Percentiles rank a stretch among this genome's conserved stretches.
phyloP scores from a whole-genome alignment of 2,888 invertebrate species.

The Teleogryllus oceanicus region DNA sequence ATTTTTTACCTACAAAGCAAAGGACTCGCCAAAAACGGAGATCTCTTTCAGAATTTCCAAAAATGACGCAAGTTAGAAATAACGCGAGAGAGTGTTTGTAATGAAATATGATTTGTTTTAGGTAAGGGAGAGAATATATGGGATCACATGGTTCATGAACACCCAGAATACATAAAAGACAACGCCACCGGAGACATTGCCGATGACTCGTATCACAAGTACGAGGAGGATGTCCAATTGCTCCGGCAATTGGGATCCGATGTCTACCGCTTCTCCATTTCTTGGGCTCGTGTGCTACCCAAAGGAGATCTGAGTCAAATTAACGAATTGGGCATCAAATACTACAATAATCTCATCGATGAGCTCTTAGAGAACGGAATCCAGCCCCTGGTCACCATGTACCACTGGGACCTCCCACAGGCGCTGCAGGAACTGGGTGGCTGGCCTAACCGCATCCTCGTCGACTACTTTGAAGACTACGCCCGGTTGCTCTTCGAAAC shows the following conservation, averaged over 20 bases:
- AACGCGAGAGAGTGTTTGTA: no score
- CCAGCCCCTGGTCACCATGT: conserved; percentile 39
- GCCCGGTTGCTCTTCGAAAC: conserved; percentile 54
- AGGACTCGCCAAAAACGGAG: no score
- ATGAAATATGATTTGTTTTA: not conserved
- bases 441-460: conserved; percentile 63
- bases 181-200: not conserved
- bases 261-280: not conserved
- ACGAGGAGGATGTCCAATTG: not conserved
- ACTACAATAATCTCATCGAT: not conserved
- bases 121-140: not conserved
- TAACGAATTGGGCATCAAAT: not conserved
- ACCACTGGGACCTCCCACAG: conserved; percentile 52
- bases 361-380: not conserved
- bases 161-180: not conserved
- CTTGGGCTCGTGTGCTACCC: not conserved
- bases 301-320: not conserved
- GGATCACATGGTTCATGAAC: not conserved
- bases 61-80: no score
- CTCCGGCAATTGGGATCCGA: not conserved
- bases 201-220: not conserved
- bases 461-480: conserved; percentile 62
- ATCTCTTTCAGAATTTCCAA: no score
- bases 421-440: conserved; percentile 54
- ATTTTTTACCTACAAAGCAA: no score